phyloP scores from a whole-genome alignment of 2,113 vertebrate species.

The Rostratula benghalensis region DNA sequence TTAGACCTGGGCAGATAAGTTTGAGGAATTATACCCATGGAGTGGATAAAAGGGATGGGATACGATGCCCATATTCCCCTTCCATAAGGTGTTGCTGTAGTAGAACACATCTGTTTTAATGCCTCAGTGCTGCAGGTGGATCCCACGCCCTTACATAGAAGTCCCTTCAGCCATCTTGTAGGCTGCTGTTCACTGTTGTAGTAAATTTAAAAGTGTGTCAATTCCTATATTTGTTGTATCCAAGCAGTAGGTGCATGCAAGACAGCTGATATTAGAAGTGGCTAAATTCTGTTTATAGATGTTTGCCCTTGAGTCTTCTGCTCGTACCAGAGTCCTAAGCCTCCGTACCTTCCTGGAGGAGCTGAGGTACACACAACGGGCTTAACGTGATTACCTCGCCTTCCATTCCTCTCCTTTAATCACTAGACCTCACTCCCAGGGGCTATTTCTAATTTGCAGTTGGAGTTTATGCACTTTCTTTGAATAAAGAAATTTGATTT shows the following conservation, averaged over 20 bases:
- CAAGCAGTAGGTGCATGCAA: background rate
- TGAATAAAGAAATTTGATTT: background rate
- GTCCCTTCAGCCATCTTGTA: background rate
- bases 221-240: background rate
- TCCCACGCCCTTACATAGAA: background rate
- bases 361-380: background rate
- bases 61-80: background rate
- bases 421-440: background rate
- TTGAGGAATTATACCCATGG: background rate
- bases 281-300: background rate
- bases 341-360: background rate
- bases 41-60: background rate
- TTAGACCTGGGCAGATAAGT: background rate
- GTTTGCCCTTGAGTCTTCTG: background rate
- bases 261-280: background rate
- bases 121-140: background rate
- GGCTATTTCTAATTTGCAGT: background rate
- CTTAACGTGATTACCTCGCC: background rate
- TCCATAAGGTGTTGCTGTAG: background rate
- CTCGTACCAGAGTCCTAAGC: background rate
- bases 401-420: conserved; percentile 9
- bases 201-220: background rate
- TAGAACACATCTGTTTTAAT: background rate
- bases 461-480: background rate
- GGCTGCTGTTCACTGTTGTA: background rate